These are phyloP conservation scores for Schizaphis graminum DNA, from an alignment of 2,888 invertebrate genomes.

Conservation along the genomic window DNA sequence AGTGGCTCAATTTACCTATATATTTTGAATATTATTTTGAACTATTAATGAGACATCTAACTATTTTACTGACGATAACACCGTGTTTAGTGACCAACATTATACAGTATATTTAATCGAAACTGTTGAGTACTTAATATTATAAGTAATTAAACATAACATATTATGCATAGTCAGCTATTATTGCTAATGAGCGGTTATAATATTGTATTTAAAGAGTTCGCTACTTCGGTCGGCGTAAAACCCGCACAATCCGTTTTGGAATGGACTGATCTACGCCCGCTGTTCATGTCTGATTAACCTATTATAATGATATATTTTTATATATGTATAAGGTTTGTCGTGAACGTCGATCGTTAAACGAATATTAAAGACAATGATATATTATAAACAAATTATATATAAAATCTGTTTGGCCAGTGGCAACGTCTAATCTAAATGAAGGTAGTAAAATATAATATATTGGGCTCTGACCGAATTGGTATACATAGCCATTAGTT, in stretches of 20 bases:
- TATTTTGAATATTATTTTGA: neutral
- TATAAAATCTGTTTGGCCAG: neutral
- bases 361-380: neutral
- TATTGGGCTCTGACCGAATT: neutral
- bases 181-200: neutral
- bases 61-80: neutral
- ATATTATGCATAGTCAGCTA: neutral
- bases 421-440: neutral
- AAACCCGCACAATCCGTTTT: neutral
- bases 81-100: neutral
- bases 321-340: neutral
- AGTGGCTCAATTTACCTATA: neutral
- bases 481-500: neutral
- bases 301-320: neutral
- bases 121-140: neutral
- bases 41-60: neutral
- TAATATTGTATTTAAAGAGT: neutral
- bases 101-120: neutral
- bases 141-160: neutral
- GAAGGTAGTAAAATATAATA: neutral
- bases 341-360: neutral
- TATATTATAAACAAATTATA: constrained; percentile 23
- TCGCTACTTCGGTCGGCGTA: neutral
- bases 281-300: neutral
- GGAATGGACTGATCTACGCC: constrained; percentile 1